These are phyloP conservation scores for Aulostomus chinensis DNA, from an alignment of 2,797 vertebrate genomes.

Conservation along the genomic window DNA sequence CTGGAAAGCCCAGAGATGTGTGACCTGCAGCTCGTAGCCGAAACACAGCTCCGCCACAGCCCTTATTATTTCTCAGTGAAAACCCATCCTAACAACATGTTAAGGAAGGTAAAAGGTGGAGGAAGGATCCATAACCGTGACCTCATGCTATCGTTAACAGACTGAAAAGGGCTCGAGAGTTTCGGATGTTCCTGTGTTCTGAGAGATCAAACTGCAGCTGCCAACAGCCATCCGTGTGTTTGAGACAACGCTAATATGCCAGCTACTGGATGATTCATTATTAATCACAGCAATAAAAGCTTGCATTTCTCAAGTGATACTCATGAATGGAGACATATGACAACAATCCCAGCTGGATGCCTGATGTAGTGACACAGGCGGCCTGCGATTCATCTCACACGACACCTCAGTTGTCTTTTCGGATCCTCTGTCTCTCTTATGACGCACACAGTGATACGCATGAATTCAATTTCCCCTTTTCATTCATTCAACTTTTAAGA, in stretches of 20 bases:
- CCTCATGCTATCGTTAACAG: not conserved
- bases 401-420: not conserved
- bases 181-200: not conserved
- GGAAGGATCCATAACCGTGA: no score
- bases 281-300: conserved; percentile 20
- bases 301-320: conserved; percentile 10
- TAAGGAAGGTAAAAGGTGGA: no score
- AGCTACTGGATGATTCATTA: conserved; percentile 19
- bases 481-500: conserved; percentile 13
- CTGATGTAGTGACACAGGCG: conserved; percentile 20
- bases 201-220: conserved; percentile 10
- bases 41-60: no score
- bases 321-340: conserved; percentile 48
- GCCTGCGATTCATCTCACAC: conserved; percentile 19
- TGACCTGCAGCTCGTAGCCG: no score
- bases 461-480: not conserved
- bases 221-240: conserved; percentile 8
- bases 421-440: no score
- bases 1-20: no score
- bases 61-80: no score
- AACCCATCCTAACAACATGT: no score
- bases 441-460: no score
- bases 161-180: not conserved
- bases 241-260: conserved; percentile 19
- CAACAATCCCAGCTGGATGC: conserved; percentile 41